Evolutionary conservation across 2,797 vertebrate species (phyloP).

Genomic region (Hydrolagus colliei): DNA sequence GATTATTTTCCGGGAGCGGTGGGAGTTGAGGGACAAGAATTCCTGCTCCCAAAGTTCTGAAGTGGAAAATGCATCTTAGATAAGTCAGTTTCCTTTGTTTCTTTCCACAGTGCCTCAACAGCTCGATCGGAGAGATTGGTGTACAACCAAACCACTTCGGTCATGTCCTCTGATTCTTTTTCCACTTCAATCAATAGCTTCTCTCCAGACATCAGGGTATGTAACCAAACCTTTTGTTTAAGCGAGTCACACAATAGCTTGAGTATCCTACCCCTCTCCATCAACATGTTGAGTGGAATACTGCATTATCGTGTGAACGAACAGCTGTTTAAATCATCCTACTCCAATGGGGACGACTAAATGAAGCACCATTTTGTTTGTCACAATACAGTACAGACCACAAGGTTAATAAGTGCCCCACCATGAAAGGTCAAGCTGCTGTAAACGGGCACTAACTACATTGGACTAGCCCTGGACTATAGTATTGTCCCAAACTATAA

Average conservation of each 20-base stretch:
- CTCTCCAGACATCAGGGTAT: slow-evolving; percentile 77
- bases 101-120: slow-evolving; percentile 66
- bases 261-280: too few species aligned
- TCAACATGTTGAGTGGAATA: not conserved
- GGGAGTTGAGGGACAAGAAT: too few species aligned
- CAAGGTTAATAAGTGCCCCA: not conserved
- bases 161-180: slow-evolving; percentile 70
- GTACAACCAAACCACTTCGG: slow-evolving; percentile 66
- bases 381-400: not conserved
- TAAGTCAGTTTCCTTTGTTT: slow-evolving; percentile 33
- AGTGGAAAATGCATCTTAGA: too few species aligned
- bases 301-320: not conserved
- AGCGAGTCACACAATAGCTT: too few species aligned
- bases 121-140: slow-evolving; percentile 80
- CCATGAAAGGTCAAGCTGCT: not conserved
- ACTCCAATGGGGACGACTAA: not conserved
- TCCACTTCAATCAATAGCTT: slow-evolving; percentile 71
- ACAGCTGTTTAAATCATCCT: not conserved
- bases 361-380: not conserved
- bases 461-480: not conserved
- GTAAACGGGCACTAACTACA: not conserved
- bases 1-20: too few species aligned
- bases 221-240: slow-evolving; percentile 39
- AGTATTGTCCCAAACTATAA: not conserved
- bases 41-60: too few species aligned